phyloP scores from a whole-genome alignment of 2,797 vertebrate species.

The Phataginus tricuspis region DNA sequence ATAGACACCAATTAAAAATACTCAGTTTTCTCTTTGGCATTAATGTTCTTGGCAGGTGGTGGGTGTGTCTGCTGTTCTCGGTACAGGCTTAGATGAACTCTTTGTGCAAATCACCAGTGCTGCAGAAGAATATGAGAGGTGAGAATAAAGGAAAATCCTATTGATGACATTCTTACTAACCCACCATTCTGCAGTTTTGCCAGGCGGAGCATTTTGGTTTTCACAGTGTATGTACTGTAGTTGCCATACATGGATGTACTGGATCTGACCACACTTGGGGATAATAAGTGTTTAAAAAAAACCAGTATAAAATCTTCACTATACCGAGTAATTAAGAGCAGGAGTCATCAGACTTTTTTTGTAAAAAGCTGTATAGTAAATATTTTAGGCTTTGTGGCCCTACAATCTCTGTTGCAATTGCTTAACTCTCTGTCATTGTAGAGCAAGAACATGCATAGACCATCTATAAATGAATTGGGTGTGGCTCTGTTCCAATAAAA shows the following conservation, averaged over 20 bases:
- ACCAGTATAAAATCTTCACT: background rate
- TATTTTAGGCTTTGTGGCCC: background rate
- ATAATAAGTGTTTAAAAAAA: background rate
- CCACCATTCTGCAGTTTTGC: background rate
- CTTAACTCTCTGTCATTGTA: background rate
- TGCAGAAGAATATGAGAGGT: conserved; percentile 95
- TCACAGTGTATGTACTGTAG: background rate
- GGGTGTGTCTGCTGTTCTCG: conserved; percentile 95
- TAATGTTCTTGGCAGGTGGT: conserved; percentile 90
- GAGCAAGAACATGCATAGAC: background rate
- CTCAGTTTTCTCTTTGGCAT: background rate
- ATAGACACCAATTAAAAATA: background rate
- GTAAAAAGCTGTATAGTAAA: conserved; percentile 25
- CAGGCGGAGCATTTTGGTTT: conserved; percentile 10
- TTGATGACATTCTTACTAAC: background rate
- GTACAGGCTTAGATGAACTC: conserved; percentile 93
- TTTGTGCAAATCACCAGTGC: conserved; percentile 93
- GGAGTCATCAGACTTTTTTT: background rate
- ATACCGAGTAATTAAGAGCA: background rate
- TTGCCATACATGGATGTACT: background rate
- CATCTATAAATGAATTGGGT: background rate
- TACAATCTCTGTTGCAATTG: background rate
- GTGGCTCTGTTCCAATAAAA: background rate
- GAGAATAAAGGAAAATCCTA: conserved; percentile 64
- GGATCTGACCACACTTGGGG: background rate